A percentile compares a stretch with the other conserved stretches of the same genome.
These are phyloP conservation scores for Ferrisia virgata DNA, from an alignment of 2,888 invertebrate genomes.

Conservation along the genomic window DNA sequence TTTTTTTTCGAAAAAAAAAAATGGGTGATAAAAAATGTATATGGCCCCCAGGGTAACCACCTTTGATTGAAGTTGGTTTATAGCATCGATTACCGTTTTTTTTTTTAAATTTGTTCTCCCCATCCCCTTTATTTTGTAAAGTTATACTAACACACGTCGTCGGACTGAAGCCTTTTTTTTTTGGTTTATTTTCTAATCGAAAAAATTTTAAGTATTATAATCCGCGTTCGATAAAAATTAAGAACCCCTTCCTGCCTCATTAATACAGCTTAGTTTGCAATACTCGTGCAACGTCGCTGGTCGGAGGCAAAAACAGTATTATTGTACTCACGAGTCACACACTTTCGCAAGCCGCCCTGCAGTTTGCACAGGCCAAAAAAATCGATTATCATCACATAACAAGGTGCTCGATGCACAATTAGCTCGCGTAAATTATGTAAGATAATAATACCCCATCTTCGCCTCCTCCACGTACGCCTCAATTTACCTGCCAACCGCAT, in stretches of 20 bases:
- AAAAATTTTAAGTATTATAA: neutral
- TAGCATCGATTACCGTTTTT: neutral
- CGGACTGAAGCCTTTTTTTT: neutral
- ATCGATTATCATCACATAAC: conserved; percentile 25
- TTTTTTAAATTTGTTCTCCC: neutral
- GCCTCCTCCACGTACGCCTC: neutral
- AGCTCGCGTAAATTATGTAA: conserved; percentile 19
- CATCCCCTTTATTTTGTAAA: neutral
- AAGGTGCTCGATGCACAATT: neutral
- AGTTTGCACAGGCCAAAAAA: neutral
- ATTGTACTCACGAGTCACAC: too few relatives aligned
- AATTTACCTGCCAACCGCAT: too few relatives aligned
- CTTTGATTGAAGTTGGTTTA: neutral
- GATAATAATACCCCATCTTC: neutral
- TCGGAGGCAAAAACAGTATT: neutral
- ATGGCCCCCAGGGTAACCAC: conserved; percentile 24
- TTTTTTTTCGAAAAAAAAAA: neutral
- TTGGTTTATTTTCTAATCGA: neutral
- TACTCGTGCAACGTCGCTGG: too few relatives aligned
- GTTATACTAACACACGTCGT: neutral
- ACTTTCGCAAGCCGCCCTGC: neutral
- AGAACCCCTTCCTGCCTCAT: neutral
- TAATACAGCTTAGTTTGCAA: too few relatives aligned
- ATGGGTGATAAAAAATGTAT: conserved; percentile 3
- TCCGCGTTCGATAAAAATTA: neutral